Conservation (phyloP, 2,888 invertebrate genomes). For the Fragum whitleyi region DNA sequence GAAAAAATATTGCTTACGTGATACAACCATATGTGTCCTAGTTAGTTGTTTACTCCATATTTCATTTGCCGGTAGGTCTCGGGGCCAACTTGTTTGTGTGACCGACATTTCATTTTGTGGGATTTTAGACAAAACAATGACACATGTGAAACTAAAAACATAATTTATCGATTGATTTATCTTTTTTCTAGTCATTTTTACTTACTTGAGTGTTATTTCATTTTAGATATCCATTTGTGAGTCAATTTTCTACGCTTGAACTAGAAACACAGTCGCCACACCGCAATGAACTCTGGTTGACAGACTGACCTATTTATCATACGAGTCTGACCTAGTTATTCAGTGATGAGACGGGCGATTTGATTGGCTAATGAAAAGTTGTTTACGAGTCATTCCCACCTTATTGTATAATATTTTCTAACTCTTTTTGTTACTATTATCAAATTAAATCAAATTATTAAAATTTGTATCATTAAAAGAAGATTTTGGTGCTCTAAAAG, state of each 20-base stretch:
- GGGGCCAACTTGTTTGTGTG: constrained; percentile 7
- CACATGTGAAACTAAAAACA: too few relatives aligned
- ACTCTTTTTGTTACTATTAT: background rate
- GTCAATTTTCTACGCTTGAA: background rate
- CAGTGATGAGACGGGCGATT: constrained; percentile 17
- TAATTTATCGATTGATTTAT: background rate
- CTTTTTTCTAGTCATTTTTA: background rate
- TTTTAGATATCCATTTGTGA: constrained; percentile 17
- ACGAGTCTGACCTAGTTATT: constrained; percentile 64
- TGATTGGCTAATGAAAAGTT: constrained; percentile 63
- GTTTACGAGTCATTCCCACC: constrained; percentile 40
- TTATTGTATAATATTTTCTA: background rate
- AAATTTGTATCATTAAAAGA: background rate
- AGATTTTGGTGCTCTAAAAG: background rate
- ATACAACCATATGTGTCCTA: constrained; percentile 9
- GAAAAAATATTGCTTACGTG: background rate
- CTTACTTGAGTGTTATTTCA: background rate
- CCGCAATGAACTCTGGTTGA: constrained; percentile 72
- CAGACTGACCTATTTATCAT: constrained; percentile 77
- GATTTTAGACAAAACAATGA: constrained; percentile 1
- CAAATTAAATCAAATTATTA: background rate
- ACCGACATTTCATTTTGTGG: constrained; percentile 2
- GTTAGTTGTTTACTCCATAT: constrained; percentile 40
- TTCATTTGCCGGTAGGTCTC: constrained; percentile 21
- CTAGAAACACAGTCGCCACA: constrained; percentile 49